Conservation (phyloP, 2,888 invertebrate genomes). For the Tetrapedia diversipes region DNA sequence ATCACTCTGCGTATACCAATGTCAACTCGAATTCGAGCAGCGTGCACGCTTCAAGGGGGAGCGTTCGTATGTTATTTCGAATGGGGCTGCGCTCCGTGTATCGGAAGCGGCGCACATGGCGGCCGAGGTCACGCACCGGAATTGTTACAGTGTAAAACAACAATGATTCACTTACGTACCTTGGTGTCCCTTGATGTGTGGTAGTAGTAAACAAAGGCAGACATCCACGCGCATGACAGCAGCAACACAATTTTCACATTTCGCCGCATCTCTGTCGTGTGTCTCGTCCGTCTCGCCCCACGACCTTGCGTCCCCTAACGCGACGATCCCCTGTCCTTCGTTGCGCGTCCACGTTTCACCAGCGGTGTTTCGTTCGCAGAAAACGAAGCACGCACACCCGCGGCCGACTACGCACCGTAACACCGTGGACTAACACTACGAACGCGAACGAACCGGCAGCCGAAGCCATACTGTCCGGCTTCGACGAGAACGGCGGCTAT, state of each 20-base stretch:
- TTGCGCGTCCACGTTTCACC: conserved; percentile 40
- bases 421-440: conserved; percentile 55
- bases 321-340: neutral
- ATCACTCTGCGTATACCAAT: neutral
- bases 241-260: conserved; percentile 86
- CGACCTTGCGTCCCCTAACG: conserved; percentile 18
- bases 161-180: conserved; percentile 79
- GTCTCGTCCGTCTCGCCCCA: conserved; percentile 24
- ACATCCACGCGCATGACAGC: conserved; percentile 87
- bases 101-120: neutral
- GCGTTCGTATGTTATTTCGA: neutral
- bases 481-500: conserved; percentile 35
- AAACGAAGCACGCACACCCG: conserved; percentile 67
- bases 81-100: neutral
- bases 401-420: conserved; percentile 62
- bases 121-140: neutral
- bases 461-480: conserved; percentile 75
- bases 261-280: conserved; percentile 84
- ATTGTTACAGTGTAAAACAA: neutral
- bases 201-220: conserved; percentile 86
- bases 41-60: neutral
- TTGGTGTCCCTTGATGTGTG: conserved; percentile 85
- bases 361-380: conserved; percentile 34
- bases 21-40: conserved; percentile 1
- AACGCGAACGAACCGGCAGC: conserved; percentile 76